A percentile compares a stretch with the other conserved stretches of the same genome.
Evolutionary conservation across 2,797 vertebrate genomes (phyloP).

Genomic region (Poecilia wingei): DNA sequence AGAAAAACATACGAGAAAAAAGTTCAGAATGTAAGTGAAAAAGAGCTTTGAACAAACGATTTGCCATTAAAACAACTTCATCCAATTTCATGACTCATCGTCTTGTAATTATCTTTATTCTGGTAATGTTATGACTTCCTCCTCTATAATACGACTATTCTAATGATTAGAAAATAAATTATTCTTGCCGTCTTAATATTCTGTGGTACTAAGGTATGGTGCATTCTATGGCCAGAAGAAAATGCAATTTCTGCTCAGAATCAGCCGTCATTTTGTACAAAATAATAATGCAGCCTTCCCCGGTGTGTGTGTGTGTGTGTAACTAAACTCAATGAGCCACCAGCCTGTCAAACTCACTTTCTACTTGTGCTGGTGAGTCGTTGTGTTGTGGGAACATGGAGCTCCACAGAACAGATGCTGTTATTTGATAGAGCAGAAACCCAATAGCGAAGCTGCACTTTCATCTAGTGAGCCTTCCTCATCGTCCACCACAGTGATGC

Average conservation of each 20-base stretch:
- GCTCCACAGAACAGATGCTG: conserved; percentile 54
- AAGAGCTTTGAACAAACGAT: background rate
- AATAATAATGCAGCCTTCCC: background rate
- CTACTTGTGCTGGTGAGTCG: background rate
- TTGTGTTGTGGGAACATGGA: background rate
- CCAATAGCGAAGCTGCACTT: conserved; percentile 39
- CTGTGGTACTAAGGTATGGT: background rate
- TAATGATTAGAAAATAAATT: background rate
- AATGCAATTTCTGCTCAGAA: background rate
- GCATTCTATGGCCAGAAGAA: background rate
- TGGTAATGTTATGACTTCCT: background rate
- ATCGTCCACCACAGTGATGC: background rate
- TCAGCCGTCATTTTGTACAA: background rate
- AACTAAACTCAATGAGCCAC: background rate
- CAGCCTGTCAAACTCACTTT: conserved; percentile 18
- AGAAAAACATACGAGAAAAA: no score
- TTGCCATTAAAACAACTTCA: background rate
- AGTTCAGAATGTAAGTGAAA: no score
- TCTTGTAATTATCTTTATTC: no score
- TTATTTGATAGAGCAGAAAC: conserved; percentile 58
- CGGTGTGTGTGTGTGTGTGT: background rate
- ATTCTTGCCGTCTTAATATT: background rate
- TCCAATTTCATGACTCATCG: background rate
- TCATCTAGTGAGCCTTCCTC: conserved; percentile 7
- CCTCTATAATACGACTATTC: background rate